A percentile compares a stretch with the other conserved stretches of the same genome.
phyloP scores from a whole-genome alignment of 92 coral and sea anemone genomes.

The Isaurus tuberculatus region DNA sequence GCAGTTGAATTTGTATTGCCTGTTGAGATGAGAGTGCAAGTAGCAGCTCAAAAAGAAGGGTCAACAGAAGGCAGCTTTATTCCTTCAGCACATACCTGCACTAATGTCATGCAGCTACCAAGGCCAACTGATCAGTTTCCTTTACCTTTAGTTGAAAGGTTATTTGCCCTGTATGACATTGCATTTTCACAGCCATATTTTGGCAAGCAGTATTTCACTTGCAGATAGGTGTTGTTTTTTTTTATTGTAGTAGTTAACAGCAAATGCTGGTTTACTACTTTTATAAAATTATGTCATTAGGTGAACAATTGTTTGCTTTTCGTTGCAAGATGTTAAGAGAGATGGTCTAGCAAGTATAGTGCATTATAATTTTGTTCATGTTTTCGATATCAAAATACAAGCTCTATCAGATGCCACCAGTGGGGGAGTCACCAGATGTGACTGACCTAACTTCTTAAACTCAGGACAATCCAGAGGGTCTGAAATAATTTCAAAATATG shows the following conservation, averaged over 20 bases:
- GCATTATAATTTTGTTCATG: conserved; percentile 5
- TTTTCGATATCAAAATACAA: conserved; percentile 6
- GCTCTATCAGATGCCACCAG: conserved; percentile 11
- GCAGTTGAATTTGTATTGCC: conserved; percentile 43
- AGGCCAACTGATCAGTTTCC: conserved; percentile 46
- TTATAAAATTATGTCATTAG: conserved; percentile 9
- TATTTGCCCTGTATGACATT: conserved; percentile 46
- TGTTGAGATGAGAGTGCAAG: conserved; percentile 48
- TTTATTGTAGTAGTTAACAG: conserved; percentile 19
- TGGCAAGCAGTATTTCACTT: conserved; percentile 37
- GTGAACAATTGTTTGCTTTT: neutral
- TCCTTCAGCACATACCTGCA: conserved; percentile 57
- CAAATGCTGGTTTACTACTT: neutral
- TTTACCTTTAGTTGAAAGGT: conserved; percentile 51
- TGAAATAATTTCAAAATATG: conserved; percentile 1
- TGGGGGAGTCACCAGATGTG: conserved; percentile 13
- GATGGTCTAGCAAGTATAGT: neutral
- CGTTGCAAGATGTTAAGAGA: conserved; percentile 6
- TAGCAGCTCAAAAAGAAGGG: conserved; percentile 34
- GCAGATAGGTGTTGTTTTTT: conserved; percentile 4
- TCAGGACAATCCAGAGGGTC: conserved; percentile 15
- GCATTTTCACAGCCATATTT: conserved; percentile 59
- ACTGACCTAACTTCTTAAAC: conserved; percentile 1
- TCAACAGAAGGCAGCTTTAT: conserved; percentile 54
- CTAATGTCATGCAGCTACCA: conserved; percentile 55